Evolutionary conservation across 1,140 invertebrate genomes (phyloP).

Genomic region (Musca vetustissima): DNA sequence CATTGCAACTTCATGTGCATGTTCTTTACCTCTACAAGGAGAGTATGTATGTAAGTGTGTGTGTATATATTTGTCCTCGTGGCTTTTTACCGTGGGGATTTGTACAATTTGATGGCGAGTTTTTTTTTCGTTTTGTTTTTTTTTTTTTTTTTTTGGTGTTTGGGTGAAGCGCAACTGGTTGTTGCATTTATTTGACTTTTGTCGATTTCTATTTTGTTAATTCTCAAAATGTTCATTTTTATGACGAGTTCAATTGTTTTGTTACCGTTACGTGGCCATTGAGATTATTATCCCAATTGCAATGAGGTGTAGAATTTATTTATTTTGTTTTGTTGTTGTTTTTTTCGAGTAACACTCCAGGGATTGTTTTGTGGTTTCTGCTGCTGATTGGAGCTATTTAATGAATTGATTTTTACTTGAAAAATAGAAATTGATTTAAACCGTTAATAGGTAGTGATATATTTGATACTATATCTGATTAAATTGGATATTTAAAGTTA

Average conservation of each 20-base stretch:
- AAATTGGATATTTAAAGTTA: no score
- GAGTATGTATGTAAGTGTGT: background rate
- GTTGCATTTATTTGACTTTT: background rate
- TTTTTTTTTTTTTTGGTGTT: background rate
- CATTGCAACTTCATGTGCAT: background rate
- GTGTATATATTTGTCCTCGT: background rate
- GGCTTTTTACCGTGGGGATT: background rate
- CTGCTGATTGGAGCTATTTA: no score
- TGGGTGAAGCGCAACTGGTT: constrained; percentile 17
- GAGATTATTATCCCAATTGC: constrained; percentile 20
- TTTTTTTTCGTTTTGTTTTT: no score
- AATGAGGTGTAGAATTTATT: constrained; percentile 15
- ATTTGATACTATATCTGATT: no score
- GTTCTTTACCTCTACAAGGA: background rate
- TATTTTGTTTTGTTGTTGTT: constrained; percentile 11
- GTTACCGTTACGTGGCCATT: constrained; percentile 16
- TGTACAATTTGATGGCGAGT: background rate
- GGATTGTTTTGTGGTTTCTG: no score
- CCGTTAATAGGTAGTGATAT: no score
- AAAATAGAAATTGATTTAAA: no score
- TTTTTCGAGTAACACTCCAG: no score
- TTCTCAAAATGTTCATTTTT: constrained; percentile 13
- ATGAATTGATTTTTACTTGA: no score
- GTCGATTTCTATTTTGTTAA: constrained; percentile 16
- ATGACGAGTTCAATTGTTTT: constrained; percentile 17